phyloP scores from a whole-genome alignment of 1,140 invertebrate genomes.

The Ips nitidus region DNA sequence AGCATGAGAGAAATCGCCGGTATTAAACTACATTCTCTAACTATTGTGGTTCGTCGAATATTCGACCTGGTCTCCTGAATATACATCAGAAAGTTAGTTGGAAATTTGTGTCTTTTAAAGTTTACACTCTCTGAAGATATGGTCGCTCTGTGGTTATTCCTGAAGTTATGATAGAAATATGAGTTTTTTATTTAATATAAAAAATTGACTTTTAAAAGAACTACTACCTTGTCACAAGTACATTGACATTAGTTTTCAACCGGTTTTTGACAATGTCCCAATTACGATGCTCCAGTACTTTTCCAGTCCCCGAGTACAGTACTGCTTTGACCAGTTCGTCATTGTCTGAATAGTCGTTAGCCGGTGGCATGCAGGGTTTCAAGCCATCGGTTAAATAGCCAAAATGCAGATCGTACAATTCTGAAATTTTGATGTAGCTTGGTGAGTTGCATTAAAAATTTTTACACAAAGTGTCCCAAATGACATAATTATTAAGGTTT shows the following conservation, averaged over 20 bases:
- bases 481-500: no score
- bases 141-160: constrained; percentile 48
- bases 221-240: constrained; percentile 45
- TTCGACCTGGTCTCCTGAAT: constrained; percentile 52
- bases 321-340: constrained; percentile 50
- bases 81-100: constrained; percentile 47
- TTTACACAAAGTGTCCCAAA: no score
- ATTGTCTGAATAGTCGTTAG: constrained; percentile 48
- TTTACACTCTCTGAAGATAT: constrained; percentile 50
- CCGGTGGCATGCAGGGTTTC: constrained; percentile 40
- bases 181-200: background rate
- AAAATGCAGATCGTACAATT: constrained; percentile 47
- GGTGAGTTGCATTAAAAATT: background rate
- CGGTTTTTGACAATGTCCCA: constrained; percentile 48
- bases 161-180: constrained; percentile 30
- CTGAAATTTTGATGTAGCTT: constrained; percentile 38
- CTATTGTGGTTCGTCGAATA: constrained; percentile 45
- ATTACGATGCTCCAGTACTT: constrained; percentile 43
- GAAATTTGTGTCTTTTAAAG: constrained; percentile 40
- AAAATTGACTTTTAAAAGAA: background rate
- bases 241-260: constrained; percentile 44
- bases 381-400: constrained; percentile 48
- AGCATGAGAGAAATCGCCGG: constrained; percentile 46
- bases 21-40: constrained; percentile 50
- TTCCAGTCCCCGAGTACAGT: constrained; percentile 48